These are phyloP conservation scores for Cyclargus thomasi DNA, from an alignment of 1,140 invertebrate genomes.

Conservation along the genomic window DNA sequence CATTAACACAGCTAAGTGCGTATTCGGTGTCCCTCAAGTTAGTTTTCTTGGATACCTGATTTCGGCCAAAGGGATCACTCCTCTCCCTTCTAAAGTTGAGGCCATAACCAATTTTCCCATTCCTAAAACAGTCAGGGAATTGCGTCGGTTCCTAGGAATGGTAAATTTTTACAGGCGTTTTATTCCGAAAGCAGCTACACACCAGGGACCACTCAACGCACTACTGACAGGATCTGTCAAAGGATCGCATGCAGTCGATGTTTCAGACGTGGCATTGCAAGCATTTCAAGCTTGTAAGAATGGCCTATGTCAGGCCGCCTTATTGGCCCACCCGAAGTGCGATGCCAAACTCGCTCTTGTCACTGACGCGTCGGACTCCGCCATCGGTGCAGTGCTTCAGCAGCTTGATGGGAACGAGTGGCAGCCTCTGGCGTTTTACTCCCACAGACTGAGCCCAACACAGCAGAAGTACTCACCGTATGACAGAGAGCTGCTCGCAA, in stretches of 20 bases:
- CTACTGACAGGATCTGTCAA: not conserved
- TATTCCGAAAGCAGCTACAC: constrained; percentile 4
- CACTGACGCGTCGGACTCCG: constrained; percentile 10
- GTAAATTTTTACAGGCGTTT: constrained; percentile 14
- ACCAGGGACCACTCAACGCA: constrained; percentile 7
- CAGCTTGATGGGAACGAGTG: not conserved
- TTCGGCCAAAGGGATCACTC: not conserved
- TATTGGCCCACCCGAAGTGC: constrained; percentile 6
- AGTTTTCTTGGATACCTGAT: constrained; percentile 6
- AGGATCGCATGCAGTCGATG: not conserved
- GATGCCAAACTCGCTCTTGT: constrained; percentile 4
- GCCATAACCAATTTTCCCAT: not conserved
- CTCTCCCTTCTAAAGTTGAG: not conserved
- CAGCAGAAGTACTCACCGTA: no score
- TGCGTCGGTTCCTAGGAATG: constrained; percentile 15
- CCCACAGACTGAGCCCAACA: no score
- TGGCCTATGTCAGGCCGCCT: not conserved
- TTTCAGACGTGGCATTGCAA: not conserved
- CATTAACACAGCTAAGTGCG: no score
- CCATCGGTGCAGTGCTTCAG: constrained; percentile 12
- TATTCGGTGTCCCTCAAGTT: not conserved
- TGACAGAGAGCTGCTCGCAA: no score
- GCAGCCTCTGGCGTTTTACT: no score
- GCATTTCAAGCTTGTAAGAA: constrained; percentile 2
- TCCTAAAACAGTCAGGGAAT: constrained; percentile 5